phyloP scores from a whole-genome alignment of 2,797 vertebrate genomes.

The Cossypha caffra region DNA sequence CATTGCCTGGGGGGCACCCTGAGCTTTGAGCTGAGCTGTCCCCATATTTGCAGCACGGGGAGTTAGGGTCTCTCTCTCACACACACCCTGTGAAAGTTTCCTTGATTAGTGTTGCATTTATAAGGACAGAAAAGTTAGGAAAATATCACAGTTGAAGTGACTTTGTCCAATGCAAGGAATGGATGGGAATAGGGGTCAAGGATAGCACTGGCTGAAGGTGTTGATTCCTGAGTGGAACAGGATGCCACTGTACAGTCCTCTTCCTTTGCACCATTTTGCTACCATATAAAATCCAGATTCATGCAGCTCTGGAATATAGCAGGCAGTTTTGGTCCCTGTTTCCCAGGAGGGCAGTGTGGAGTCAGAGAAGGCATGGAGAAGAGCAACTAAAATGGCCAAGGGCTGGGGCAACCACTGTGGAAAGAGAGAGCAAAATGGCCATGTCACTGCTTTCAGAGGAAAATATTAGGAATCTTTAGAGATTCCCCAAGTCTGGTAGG shows the following conservation, averaged over 20 bases:
- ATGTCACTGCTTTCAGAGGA: not conserved
- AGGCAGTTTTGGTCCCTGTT: not conserved
- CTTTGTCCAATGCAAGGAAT: constrained; percentile 16
- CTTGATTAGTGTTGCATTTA: constrained; percentile 2
- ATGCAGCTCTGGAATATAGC: not conserved
- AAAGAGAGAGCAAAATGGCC: not conserved
- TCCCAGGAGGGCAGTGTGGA: not conserved
- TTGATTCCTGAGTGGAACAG: not conserved
- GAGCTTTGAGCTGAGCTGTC: not conserved
- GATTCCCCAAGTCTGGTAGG: not conserved
- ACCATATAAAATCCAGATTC: not conserved
- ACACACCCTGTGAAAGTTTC: not conserved
- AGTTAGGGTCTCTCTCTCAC: not conserved
- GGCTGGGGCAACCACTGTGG: not conserved
- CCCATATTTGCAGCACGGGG: not conserved
- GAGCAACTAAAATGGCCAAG: not conserved
- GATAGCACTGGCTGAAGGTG: not conserved
- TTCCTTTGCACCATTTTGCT: not conserved
- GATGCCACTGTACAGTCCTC: not conserved
- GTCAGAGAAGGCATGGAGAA: not conserved
- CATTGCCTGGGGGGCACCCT: not conserved
- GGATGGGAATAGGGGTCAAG: not conserved
- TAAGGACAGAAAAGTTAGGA: not conserved
- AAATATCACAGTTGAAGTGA: constrained; percentile 33
- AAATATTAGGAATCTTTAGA: not conserved